phyloP scores from a whole-genome alignment of 2,797 vertebrate genomes.

The Hoplostethus atlanticus region DNA sequence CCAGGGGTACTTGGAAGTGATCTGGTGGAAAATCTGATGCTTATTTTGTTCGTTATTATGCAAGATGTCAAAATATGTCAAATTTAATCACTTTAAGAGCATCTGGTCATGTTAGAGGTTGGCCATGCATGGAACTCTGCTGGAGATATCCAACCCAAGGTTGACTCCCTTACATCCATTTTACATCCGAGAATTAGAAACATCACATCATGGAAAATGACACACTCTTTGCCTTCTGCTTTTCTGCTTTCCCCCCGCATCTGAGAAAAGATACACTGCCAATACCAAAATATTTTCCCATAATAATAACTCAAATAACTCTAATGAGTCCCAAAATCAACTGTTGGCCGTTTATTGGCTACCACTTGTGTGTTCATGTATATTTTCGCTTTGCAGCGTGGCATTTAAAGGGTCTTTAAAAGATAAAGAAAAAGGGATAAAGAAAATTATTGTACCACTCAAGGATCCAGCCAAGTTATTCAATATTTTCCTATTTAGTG shows the following conservation, averaged over 20 bases:
- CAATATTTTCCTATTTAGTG: constrained; percentile 68
- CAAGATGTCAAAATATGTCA: constrained; percentile 30
- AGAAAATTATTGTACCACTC: constrained; percentile 63
- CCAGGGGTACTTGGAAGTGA: constrained; percentile 25
- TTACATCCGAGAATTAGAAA: constrained; percentile 28
- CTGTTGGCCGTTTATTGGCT: not conserved
- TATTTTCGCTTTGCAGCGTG: not conserved
- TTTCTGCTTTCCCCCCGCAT: constrained; percentile 16
- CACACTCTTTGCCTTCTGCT: not conserved
- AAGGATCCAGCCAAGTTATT: constrained; percentile 59
- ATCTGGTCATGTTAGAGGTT: constrained; percentile 28
- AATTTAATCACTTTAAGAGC: constrained; percentile 22
- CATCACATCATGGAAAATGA: constrained; percentile 38
- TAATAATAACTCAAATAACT: constrained; percentile 6
- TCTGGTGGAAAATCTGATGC: constrained; percentile 46
- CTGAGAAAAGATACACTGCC: constrained; percentile 2
- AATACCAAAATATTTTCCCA: constrained; percentile 13
- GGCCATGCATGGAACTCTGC: constrained; percentile 15
- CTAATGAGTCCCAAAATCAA: not conserved
- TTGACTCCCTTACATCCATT: not conserved
- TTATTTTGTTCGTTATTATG: constrained; percentile 31
- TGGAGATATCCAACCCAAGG: not conserved
- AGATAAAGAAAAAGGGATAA: constrained; percentile 45
- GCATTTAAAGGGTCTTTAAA: constrained; percentile 30
- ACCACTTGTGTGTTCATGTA: not conserved